Evolutionary conservation across 1,140 invertebrate genomes (phyloP), one percentile per base, ranked within the genome.

Genomic region (Aphis gossypii): DNA sequence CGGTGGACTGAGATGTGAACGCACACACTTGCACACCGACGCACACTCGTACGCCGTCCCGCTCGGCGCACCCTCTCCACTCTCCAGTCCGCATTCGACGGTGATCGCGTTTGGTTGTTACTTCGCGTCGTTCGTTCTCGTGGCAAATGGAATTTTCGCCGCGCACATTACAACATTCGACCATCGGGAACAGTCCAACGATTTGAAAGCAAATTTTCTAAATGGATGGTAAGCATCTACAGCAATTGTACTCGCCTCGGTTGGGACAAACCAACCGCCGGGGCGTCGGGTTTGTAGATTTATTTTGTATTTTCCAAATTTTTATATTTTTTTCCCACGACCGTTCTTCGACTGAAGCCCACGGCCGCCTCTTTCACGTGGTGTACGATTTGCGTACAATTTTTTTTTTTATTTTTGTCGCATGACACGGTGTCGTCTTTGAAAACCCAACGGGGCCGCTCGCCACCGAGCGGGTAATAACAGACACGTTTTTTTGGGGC

Each of bases 71-170:
- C 84, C 84, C 82, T 82, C 92, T 18, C 92, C 82, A 35, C 82
- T 86, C 84, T 7, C 48, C 92, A 93, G 92, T 93, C 92, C 82
- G 82, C 76, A 93, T 93, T 93, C 48, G 92, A 41, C 92, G 92
- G 92, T 93, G 48, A 54, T 93, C 76, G 82, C 25, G 76, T 93
- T 1, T 5, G 9, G 48, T 93, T 11, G 35, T 18, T 20, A 11
- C 1, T 30, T 35, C 25, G 9, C 23, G 82, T 56, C 76, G 48
- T 18, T 18, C 82, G 82, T 56, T 44, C 21, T 93, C 92, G 82
- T 93, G 48, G 92, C 82, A 93, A 93, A 93, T 93, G 92, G 92
- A 93, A 93, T 86, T 93, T 93, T 93, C 92, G 92, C 82, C 68
- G 48, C 76, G 48, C 46, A 84, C 82, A 86, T 83, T 84, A n/a